Evolutionary conservation across 2,113 vertebrate genomes (phyloP).

Genomic region (Anoura caudifer): DNA sequence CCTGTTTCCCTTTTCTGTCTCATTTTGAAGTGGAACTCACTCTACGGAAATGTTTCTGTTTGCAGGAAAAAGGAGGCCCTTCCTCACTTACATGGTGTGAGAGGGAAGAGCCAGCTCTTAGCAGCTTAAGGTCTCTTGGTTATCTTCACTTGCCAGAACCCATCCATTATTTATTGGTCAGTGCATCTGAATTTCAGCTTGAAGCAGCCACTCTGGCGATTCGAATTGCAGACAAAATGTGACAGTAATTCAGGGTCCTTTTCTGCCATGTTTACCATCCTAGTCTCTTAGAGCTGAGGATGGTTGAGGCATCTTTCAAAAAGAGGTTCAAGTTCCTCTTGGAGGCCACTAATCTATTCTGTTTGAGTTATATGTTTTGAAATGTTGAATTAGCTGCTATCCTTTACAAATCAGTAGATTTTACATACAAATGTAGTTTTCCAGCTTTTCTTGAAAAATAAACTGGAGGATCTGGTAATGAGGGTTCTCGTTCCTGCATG

Average conservation of each 20-base stretch:
- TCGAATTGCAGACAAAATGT: neutral
- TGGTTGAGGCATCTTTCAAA: neutral
- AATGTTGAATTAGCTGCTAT: neutral
- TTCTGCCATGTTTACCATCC: neutral
- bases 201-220: neutral
- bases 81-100: neutral
- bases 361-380: neutral
- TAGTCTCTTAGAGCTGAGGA: neutral
- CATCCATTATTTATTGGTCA: neutral
- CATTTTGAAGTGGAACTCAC: neutral
- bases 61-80: neutral
- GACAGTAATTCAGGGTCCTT: neutral
- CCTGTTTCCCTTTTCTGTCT: neutral
- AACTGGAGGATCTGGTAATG: neutral
- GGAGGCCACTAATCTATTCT: neutral
- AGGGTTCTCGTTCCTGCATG: neutral
- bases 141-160: neutral
- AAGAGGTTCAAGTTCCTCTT: neutral
- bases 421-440: neutral
- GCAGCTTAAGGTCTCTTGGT: too few species aligned
- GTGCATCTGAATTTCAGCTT: neutral
- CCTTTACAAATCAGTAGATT: neutral
- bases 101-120: neutral
- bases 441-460: constrained; percentile 4
- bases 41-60: neutral